phyloP scores from a whole-genome alignment of 2,797 vertebrate species.

The Anabas testudineus region DNA sequence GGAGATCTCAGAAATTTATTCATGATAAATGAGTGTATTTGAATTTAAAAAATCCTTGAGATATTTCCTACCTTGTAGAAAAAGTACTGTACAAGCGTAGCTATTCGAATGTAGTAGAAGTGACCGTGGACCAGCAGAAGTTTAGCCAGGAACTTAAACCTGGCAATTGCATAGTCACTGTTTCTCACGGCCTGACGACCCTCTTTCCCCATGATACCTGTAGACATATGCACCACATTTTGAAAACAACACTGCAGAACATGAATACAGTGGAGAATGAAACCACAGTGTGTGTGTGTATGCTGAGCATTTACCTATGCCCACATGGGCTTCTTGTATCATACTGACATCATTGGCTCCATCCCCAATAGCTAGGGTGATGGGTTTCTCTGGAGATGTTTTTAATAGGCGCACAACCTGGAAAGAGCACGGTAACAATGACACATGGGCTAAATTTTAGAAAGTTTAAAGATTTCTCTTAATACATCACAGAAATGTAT shows the following conservation, averaged over 20 bases:
- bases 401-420: slow-evolving; percentile 97
- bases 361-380: slow-evolving; percentile 94
- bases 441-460: neutral
- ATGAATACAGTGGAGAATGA: neutral
- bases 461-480: no score
- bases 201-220: slow-evolving; percentile 99
- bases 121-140: slow-evolving; percentile 98
- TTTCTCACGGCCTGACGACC: slow-evolving; percentile 98
- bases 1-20: neutral
- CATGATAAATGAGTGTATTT: neutral
- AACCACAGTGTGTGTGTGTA: neutral
- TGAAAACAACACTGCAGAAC: neutral
- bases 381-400: slow-evolving; percentile 96
- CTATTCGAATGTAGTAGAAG: slow-evolving; percentile 99
- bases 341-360: slow-evolving; percentile 99
- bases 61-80: slow-evolving; percentile 95
- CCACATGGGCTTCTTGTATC: slow-evolving; percentile 99
- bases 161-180: slow-evolving; percentile 99
- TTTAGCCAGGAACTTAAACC: slow-evolving; percentile 97
- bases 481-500: no score
- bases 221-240: slow-evolving; percentile 21
- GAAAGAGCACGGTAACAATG: slow-evolving; percentile 29
- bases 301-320: slow-evolving; percentile 89
- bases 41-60: neutral
- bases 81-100: slow-evolving; percentile 99